Base-by-base conservation (phyloP, 1,140 invertebrate species). In the Sarcophaga bullata region DNA sequence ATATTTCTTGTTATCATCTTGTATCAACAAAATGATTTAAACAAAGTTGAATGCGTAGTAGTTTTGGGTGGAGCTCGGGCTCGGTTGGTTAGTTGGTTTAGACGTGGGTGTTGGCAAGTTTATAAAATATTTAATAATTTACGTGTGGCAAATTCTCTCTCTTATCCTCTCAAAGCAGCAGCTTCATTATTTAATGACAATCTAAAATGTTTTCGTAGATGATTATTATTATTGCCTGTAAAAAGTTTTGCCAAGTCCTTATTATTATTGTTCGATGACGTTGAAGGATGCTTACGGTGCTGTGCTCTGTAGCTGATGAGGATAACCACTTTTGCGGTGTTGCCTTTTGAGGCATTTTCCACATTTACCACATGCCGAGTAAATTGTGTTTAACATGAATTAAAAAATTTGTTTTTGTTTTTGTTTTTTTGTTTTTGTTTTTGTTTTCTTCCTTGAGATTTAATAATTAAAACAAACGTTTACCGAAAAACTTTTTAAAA, bases 81-180 rank as follows among this genome's bases (percentile, higher is more conserved):
- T 2, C 2, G 8, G 1, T 52, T 25, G 62, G 7, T 9, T 52
- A 6, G 50, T 52, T 10, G 8, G 8, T 37, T 37, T 37, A 37
- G 8, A 10, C 50, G 19, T 68, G 9, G 7, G 62, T 68, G 62
- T 68, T 15, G 8, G n/a, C 17, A 68, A 68, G n/a, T 68, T 68
- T 68, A 68, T 68, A n/a, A 68, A 68, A 68, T 25, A 68, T 68
- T 68, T 68, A 68, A 68, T 68, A 68, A 68, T 68, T 68, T 68
- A 68, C 17, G 17, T 19, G 62, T 19, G 62, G 62, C n/a, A 37
- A 37, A 37, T 17, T 68, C 19, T 68, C 19, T 25, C 62, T 19
- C 17, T n/a, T n/a, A n/a, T n/a, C n/a, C 62, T 8, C 62, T 37
- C 25, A 37, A 2, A 37, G 25, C 25, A 37, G n/a, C 19, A 58